Evolutionary conservation across 2,113 vertebrate species (phyloP), one percentile per base, ranked within the genome.

Genomic region (Aspiorhynchus laticeps): DNA sequence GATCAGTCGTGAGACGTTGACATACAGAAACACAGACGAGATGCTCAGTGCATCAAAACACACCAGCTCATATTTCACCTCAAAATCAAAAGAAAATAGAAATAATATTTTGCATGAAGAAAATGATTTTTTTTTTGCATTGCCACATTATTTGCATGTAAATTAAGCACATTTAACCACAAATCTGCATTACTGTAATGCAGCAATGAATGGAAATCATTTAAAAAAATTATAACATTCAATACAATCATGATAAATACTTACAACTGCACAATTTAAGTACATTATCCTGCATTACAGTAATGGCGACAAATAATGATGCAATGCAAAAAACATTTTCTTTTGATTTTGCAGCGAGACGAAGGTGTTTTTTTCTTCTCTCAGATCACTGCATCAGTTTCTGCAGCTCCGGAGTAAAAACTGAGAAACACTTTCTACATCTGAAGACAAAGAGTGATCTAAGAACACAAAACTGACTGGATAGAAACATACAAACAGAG

Each of bases 391-490:
- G 56, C 53, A 21, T 81, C 12, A 3, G 67, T 33, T 67, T 33
- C 31, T 88, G 43, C 43, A 46, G 43, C 2, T 46, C 43, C 43
- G 10, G 26, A 28, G 63, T 2, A 26, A 67, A 67, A 67, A n/a
- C 56, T 10, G 24, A 61, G 56, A 61, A 51, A 51, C 26, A 28
- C 61, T 71, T 78, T 63, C 63, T 67, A 87, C 77, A 74, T 75
- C 88, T 48, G 67, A 38, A 21, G 14, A 89, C 88, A 88, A 56
- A 83, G 87, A 86, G 90, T 87, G 83, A 86, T 87, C 91, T 77
- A 24, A 90, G 90, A 88, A 92, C 74, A 76, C 75, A 78, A 88
- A 88, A 85, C 81, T 87, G 90, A 93, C 91, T 86, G 88, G 89
- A 90, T 88, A 90, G 83, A 79, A 90, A 87, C 83, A 80, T 82